Base-by-base conservation (phyloP, 1,140 invertebrate genomes). In the Eumeta japonica region DNA sequence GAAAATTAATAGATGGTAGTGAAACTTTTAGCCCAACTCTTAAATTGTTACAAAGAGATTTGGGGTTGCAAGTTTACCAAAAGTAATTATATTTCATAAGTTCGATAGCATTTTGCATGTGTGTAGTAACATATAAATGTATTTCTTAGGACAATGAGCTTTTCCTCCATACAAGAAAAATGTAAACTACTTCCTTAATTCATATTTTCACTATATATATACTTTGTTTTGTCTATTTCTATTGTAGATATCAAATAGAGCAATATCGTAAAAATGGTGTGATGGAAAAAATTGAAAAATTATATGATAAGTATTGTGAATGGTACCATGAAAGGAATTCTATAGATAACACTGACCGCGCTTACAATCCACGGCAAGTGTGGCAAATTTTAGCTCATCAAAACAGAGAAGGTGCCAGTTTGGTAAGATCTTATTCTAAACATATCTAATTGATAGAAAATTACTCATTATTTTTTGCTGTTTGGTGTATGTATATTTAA, bases 21-120 rank as follows among this genome's bases (percentile, higher is more conserved):
- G 88, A 92, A 54, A 83, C 81, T 0, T 94, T 85, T 61, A 92
- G 89, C 64, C 85, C 84, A 0, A 81, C 81, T 2, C 68, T 86
- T 2, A 75, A 64, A 32, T 55, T 79, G 19, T 62, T 94, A 9
- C 83, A 87, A 51, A 67, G 72, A 43, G 72, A 82, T n/a, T 55
- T 94, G 1, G 90, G 90, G 13, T 56, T 66, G n/a, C 79, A 83
- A 62, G 84, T 89, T 13, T 83, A 79, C 55, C 52, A 71, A 11
- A 79, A 80, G 71, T 83, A 62, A 61, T 55, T 72, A 7, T 10
- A 31, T 18, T 38, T 70, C 7, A 52, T 63, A 32, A 7, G 5
- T 24, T 5, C n/a, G 5, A 7, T 24, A n/a, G 5, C n/a, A 24
- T 24, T n/a, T 24, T 24, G n/a, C n/a, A 24, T 24, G 20, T 24